These are phyloP conservation scores for Phylloscopus trochiloides DNA, from an alignment of 2,113 vertebrate species.

Conservation along the genomic window DNA sequence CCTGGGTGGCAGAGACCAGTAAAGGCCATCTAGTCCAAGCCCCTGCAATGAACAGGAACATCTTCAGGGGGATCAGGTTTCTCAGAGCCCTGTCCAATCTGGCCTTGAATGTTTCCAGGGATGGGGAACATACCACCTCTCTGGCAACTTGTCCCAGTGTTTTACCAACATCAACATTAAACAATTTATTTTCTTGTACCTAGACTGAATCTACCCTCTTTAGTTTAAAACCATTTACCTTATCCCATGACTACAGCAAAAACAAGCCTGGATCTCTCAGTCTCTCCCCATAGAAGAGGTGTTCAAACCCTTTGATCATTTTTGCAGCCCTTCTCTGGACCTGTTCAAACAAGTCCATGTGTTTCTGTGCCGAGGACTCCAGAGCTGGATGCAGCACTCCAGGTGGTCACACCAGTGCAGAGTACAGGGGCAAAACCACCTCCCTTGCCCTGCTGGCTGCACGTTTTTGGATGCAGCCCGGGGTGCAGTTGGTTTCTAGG, in stretches of 20 bases:
- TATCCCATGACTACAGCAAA: background rate
- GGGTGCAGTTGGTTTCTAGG: background rate
- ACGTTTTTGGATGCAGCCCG: background rate
- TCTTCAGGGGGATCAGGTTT: background rate
- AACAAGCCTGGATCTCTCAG: background rate
- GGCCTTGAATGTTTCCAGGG: background rate
- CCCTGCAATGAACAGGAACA: background rate
- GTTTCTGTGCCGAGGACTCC: background rate
- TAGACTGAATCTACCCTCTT: too few relatives aligned
- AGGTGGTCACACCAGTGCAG: background rate
- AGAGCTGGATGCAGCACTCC: background rate
- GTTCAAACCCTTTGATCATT: background rate
- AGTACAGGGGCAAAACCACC: background rate
- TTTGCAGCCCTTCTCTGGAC: background rate
- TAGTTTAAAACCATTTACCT: background rate
- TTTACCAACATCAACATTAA: background rate
- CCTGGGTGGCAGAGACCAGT: background rate
- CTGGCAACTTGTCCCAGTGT: background rate
- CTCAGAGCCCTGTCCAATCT: background rate
- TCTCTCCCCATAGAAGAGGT: background rate
- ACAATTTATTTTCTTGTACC: background rate
- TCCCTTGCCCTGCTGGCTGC: background rate
- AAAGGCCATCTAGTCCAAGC: background rate
- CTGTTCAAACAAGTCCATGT: background rate
- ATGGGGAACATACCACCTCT: background rate